Base-by-base conservation (phyloP, 2,797 vertebrate species). In the Echeneis naucrates region DNA sequence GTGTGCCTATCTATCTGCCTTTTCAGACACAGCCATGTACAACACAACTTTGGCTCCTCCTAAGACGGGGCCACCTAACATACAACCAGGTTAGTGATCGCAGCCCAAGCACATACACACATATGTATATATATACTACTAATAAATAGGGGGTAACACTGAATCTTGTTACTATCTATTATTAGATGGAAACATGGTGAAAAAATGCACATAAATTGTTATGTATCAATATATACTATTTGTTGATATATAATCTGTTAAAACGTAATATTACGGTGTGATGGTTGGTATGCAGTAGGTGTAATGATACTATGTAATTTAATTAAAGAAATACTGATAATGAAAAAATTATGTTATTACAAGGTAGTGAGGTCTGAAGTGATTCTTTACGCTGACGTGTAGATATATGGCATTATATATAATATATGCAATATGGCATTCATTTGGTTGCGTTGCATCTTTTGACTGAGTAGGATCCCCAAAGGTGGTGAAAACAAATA, bases 11-110 rank as follows among this genome's bases (percentile, higher is more conserved):
- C n/a, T n/a, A 16, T 73, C 33, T 86, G 16, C 17, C 32, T 32
- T 83, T 87, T 81, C 89, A 99, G 98, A 99, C 9, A 96, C 97
- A 51, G 96, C 97, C 30, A 97, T 98, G 97, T 99, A 99, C 92
- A 98, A 99, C 89, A 98, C 96, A 79, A 98, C 97, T 0, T 83
- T 94, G 83, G 82, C 91, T 58, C 92, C 95, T 0, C 91, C 95
- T 0, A 93, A 94, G 1, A 62, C 89, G 2, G 84, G 75, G 19
- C 94, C 97, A 52, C 93, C 96, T 33, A 97, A 84, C 83, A 89
- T 48, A 42, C 90, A 75, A 48, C 83, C 84, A 93, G 92, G 93
- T 94, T 65, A 91, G 88, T 72, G 65, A 64, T 37, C 11, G 30
- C 47, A 30, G 35, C 23, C 48, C 40, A 35, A 45, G 50, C 60